Conservation (phyloP, 2,113 vertebrate species). For the Onychostruthus taczanowskii region DNA sequence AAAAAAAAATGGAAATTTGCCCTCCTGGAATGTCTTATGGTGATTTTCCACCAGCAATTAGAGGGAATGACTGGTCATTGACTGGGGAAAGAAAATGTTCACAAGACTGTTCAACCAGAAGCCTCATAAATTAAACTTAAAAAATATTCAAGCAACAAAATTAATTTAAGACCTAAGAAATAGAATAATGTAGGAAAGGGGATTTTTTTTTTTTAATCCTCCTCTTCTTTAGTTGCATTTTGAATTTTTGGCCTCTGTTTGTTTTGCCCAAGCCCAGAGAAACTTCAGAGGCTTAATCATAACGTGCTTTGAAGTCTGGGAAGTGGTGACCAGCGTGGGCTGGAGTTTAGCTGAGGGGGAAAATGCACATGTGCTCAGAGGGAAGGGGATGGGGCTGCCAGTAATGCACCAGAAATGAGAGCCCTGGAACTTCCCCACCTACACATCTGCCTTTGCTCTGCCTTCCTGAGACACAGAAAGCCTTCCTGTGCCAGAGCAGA, state of each 20-base stretch:
- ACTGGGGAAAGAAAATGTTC: background rate
- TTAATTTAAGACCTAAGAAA: background rate
- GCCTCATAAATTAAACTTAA: background rate
- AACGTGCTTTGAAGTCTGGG: background rate
- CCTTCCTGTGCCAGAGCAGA: background rate
- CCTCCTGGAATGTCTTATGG: background rate
- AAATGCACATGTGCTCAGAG: background rate
- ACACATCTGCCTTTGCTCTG: background rate
- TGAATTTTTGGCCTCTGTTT: background rate
- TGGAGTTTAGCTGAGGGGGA: background rate
- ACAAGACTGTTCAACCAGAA: background rate
- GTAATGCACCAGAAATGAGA: background rate
- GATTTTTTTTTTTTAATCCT: background rate
- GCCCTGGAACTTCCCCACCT: conserved; percentile 58
- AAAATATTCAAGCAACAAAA: background rate
- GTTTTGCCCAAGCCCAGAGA: background rate
- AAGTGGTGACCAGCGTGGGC: background rate
- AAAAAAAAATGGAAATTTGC: background rate
- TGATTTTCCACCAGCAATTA: background rate
- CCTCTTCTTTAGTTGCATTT: background rate
- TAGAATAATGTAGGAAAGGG: background rate
- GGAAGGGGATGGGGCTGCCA: background rate
- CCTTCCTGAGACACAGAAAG: background rate
- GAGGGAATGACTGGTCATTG: background rate
- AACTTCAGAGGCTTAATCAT: conserved; percentile 13